Evolutionary conservation across 2,888 invertebrate species (phyloP).

Genomic region (Cephus nigrinus): DNA sequence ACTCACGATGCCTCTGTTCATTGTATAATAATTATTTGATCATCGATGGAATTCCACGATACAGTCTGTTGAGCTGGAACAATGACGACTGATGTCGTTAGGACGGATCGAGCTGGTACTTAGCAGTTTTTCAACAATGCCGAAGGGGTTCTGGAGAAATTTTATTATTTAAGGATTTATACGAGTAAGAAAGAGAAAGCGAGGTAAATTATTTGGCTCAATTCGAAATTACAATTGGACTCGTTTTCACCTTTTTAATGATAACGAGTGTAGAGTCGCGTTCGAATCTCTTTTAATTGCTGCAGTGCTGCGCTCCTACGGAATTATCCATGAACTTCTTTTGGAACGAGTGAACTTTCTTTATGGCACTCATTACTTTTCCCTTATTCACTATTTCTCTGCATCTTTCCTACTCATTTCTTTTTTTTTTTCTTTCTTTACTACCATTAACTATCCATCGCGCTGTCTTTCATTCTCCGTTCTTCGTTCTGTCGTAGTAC

Average conservation of each 20-base stretch:
- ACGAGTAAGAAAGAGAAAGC: neutral
- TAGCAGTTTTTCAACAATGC: neutral
- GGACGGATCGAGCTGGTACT: neutral
- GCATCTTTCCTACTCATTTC: neutral
- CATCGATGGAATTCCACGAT: neutral
- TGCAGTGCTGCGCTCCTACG: neutral
- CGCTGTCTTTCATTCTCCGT: conserved; percentile 17
- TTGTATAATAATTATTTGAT: neutral
- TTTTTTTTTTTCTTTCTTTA: conserved; percentile 19
- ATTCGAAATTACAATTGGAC: neutral
- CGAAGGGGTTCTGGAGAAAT: neutral
- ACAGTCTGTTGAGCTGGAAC: neutral
- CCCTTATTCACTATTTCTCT: neutral
- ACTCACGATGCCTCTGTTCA: neutral
- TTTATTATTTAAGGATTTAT: neutral
- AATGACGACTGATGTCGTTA: neutral
- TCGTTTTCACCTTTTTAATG: neutral
- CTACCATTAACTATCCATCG: conserved; percentile 14
- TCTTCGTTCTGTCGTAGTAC: conserved; percentile 10
- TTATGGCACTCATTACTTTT: neutral
- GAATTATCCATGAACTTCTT: neutral
- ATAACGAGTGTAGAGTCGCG: neutral
- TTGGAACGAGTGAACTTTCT: neutral
- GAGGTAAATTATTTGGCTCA: neutral
- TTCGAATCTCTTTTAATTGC: neutral